Percentiles rank a stretch among this genome's conserved stretches.
phyloP scores from a whole-genome alignment of 2,888 invertebrate species.

The Thymelicus sylvestris region DNA sequence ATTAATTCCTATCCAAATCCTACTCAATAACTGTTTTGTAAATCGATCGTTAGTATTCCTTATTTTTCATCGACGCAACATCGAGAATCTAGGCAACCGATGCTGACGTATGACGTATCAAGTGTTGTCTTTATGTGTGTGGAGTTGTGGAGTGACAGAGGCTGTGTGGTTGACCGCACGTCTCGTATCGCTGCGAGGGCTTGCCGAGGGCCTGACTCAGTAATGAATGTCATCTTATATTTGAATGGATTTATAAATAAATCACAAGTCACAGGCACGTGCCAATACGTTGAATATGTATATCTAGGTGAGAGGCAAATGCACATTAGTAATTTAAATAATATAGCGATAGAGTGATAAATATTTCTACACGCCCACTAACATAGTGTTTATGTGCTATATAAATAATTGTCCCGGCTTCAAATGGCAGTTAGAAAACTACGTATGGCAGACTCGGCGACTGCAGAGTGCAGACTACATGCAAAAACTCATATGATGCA shows the following conservation, averaged over 20 bases:
- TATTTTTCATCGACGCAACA: constrained; percentile 1
- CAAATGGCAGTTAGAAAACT: too few relatives aligned
- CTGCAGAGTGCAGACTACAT: too few relatives aligned
- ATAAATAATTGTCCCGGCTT: too few relatives aligned
- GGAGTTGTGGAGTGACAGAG: constrained; percentile 35
- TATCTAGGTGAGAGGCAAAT: neutral
- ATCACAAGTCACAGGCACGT: constrained; percentile 19
- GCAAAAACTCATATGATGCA: too few relatives aligned
- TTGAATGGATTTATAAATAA: constrained; percentile 33
- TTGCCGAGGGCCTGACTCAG: constrained; percentile 17
- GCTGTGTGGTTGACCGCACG: constrained; percentile 47
- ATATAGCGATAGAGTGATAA: too few relatives aligned
- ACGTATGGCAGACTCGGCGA: too few relatives aligned
- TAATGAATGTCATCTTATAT: constrained; percentile 18
- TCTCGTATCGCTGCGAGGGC: constrained; percentile 39
- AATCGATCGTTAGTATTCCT: neutral
- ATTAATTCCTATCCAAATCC: too few relatives aligned
- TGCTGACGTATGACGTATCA: constrained; percentile 20
- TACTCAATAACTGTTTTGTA: neutral
- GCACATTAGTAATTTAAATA: neutral
- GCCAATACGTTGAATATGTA: neutral
- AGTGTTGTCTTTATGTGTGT: constrained; percentile 20
- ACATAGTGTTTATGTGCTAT: too few relatives aligned
- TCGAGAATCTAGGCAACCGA: constrained; percentile 22
- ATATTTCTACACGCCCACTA: too few relatives aligned